Evolutionary conservation across 1,140 invertebrate species (phyloP).

Genomic region (Leptestheria dahalacensis): DNA sequence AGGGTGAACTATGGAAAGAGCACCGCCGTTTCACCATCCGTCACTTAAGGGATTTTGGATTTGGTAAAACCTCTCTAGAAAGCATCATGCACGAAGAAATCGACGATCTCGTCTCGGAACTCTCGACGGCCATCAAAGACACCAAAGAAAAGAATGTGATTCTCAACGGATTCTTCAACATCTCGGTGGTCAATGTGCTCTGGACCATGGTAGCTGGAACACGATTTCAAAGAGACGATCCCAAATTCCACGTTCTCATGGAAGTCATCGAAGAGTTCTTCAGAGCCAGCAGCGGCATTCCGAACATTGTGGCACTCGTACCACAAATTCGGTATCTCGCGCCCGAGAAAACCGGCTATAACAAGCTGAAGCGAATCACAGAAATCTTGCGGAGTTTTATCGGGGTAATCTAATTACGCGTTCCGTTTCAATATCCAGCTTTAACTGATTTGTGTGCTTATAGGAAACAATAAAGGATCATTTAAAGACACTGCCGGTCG

Average conservation of each 20-base stretch:
- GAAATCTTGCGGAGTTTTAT: background rate
- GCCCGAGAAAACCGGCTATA: conserved; percentile 58
- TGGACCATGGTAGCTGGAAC: conserved; percentile 74
- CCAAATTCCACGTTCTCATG: conserved; percentile 10
- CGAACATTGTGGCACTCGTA: conserved; percentile 57
- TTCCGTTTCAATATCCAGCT: background rate
- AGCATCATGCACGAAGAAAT: conserved; percentile 23
- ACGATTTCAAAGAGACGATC: conserved; percentile 32
- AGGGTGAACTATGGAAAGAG: conserved; percentile 28
- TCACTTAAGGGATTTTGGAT: conserved; percentile 51
- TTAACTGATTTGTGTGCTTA: background rate
- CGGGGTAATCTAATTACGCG: background rate
- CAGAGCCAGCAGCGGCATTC: conserved; percentile 51
- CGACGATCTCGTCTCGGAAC: conserved; percentile 12
- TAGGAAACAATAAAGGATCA: conserved; percentile 8
- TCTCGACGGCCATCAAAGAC: background rate
- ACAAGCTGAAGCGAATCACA: conserved; percentile 35
- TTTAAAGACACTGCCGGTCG: background rate
- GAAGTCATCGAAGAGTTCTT: conserved; percentile 10
- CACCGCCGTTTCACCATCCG: conserved; percentile 52
- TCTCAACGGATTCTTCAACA: conserved; percentile 25
- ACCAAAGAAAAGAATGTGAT: background rate
- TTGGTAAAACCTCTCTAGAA: conserved; percentile 39
- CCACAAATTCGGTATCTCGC: conserved; percentile 54
- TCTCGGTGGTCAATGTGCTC: conserved; percentile 56